Evolutionary conservation across 2,888 invertebrate species (phyloP), one percentile per base, ranked within the genome.

Genomic region (Hanleya hanleyi): DNA sequence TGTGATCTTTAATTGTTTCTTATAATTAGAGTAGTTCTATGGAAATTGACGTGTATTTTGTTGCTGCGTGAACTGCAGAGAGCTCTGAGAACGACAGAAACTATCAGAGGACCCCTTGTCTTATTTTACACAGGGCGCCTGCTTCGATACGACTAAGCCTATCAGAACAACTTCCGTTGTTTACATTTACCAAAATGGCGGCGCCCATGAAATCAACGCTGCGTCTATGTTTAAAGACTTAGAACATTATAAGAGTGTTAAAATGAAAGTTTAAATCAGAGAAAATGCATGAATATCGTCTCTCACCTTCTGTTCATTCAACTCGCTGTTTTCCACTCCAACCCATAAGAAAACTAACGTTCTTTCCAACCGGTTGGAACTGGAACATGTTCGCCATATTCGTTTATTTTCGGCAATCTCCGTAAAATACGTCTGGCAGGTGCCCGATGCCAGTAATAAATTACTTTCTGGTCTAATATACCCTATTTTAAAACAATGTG

Each of bases 361-460:
- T 82, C 71, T 82, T 80, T 79, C 73, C 78, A 86, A 89, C 89
- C 89, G 88, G 89, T 89, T 88, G 83, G 82, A 89, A 89, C 89
- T 88, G 87, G 89, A 83, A 84, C 79, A 81, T 77, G 81, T 80
- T 82, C 85, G 83, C 85, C 85, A 85, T 86, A 77, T 80, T 81
- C 84, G 81, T 81, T 72, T 49, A 62, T 62, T 67, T 75, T 86
- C 88, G 89, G 83, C 9, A 70, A 76, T 77, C 75, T 82, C 79
- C 85, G 86, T 78, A 72, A 72, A n/a, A n/a, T n/a, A n/a, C n/a
- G n/a, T n/a, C n/a, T n/a, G n/a, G n/a, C n/a, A n/a, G n/a, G n/a
- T n/a, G n/a, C n/a, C n/a, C n/a, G n/a, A n/a, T n/a, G n/a, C n/a
- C n/a, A n/a, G n/a, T n/a, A n/a, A n/a, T n/a, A n/a, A n/a, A n/a